Percentiles rank a stretch among this genome's conserved stretches.
phyloP scores from a whole-genome alignment of 1,140 invertebrate species.

The Drosophila ironensis region DNA sequence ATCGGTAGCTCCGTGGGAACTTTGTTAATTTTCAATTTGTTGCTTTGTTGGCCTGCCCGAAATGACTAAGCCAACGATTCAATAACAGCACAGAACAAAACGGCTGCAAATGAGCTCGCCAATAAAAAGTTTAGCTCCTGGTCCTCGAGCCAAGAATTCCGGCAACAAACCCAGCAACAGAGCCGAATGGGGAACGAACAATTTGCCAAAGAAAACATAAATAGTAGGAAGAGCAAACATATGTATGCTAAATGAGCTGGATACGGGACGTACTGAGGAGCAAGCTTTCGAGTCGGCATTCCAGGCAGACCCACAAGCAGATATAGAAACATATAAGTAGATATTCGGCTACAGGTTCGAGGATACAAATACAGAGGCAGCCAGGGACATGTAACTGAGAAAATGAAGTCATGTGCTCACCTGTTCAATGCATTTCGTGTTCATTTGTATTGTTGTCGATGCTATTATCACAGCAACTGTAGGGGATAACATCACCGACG shows the following conservation, averaged over 20 bases:
- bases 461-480: conserved; percentile 60
- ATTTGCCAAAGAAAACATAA: conserved; percentile 78
- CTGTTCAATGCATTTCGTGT: conserved; percentile 77
- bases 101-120: conserved; percentile 54
- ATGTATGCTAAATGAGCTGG: conserved; percentile 53
- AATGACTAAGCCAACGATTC: conserved; percentile 35
- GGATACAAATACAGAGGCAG: background rate
- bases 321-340: no score
- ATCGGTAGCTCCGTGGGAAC: conserved; percentile 37
- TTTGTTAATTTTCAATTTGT: conserved; percentile 74
- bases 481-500: conserved; percentile 61
- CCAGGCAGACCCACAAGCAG: conserved; percentile 27
- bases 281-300: conserved; percentile 1
- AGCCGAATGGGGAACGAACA: conserved; percentile 52
- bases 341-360: background rate
- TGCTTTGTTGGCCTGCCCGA: conserved; percentile 46
- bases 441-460: conserved; percentile 74
- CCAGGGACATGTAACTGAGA: conserved; percentile 63
- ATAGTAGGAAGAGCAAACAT: conserved; percentile 65
- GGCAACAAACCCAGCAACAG: background rate
- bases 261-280: background rate
- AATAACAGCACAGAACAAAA: conserved; percentile 2
- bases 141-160: conserved; percentile 13
- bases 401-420: conserved; percentile 79
- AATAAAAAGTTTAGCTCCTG: conserved; percentile 42